Evolutionary conservation across 2,113 vertebrate species (phyloP).

Genomic region (Hiodon alosoides): DNA sequence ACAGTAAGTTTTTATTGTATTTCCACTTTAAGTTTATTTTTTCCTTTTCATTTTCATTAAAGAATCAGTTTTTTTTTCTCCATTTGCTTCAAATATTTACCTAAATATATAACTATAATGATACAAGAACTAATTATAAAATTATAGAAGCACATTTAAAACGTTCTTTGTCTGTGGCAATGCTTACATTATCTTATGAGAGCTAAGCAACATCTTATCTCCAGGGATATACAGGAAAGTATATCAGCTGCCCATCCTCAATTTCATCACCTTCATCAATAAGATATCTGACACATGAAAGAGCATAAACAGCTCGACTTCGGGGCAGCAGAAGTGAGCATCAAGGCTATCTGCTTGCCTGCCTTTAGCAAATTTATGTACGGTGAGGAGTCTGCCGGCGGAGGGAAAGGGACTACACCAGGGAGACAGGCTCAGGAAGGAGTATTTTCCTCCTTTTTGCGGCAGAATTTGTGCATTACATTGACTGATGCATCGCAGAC

Average conservation of each 20-base stretch:
- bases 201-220: not conserved
- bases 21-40: not conserved
- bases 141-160: not conserved
- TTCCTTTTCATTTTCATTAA: not conserved
- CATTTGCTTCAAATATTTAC: not conserved
- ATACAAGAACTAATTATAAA: not conserved
- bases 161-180: not conserved
- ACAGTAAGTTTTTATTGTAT: not conserved
- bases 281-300: conserved; percentile 2
- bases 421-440: not conserved
- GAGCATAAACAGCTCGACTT: not conserved
- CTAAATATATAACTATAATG: not conserved
- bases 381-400: not conserved
- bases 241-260: not conserved
- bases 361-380: not conserved
- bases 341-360: not conserved
- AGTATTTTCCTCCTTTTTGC: not conserved
- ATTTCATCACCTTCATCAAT: not conserved
- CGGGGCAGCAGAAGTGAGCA: not conserved
- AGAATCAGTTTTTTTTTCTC: not conserved
- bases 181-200: not conserved
- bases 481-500: conserved; percentile 6
- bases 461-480: conserved; percentile 4
- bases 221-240: not conserved
- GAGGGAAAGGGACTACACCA: not conserved